Base-by-base conservation (phyloP, 2,888 invertebrate species). In the Calephelis perditalis region DNA sequence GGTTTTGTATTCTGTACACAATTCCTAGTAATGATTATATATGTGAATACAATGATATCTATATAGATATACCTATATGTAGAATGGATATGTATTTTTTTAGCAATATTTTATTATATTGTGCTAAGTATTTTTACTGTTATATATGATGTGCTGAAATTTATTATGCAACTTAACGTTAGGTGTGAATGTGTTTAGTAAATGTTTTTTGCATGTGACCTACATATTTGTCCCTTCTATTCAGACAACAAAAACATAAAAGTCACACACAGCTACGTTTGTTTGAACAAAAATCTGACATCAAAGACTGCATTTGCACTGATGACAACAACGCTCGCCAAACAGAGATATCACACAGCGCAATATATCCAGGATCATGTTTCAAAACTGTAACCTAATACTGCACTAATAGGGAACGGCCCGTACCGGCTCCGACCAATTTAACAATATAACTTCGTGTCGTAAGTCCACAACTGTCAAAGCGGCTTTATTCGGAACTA, bases 391-490 rank as follows among this genome's bases (percentile, higher is more conserved):
- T 62, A 63, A 61, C 65, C 63, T 63, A 65, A 67, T 62, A 63
- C 57, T 47, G 63, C 59, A 62, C 58, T 67, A 65, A 64, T 59
- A 59, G 65, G 63, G 62, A 63, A 60, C 58, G 64, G 63, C 65
- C 63, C 68, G 66, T 62, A 58, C 61, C 62, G 62, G 59, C 60
- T 67, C 64, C 64, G 63, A 63, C 65, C 67, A 63, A 66, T 65
- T 58, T 62, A 63, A 69, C 69, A 69, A 64, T 69, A 58, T 60
- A 59, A 60, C 60, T 56, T 57, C 64, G 65, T 62, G 60, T 61
- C 62, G 65, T 64, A 66, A 68, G 64, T 69, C 67, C 65, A 67
- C 64, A 67, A 67, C 67, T 69, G 68, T 67, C 68, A 67, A 67
- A 66, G 65, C 68, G 61, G 43, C 57, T 60, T 59, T 67, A 63